Conservation (phyloP, 1,140 invertebrate genomes). For the Zophobas morio region DNA sequence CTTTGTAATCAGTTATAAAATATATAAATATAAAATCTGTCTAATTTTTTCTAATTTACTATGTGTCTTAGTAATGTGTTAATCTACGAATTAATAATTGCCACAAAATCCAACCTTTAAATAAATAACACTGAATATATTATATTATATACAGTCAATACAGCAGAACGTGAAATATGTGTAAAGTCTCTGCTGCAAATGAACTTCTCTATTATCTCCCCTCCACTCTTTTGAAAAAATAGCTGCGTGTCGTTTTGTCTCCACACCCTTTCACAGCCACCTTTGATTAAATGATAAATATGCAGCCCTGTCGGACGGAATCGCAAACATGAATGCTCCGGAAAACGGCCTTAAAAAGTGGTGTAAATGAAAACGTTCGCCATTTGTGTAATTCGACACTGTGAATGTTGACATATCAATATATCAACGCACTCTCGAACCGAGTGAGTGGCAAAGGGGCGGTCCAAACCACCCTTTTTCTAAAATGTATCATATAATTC, state of each 20-base stretch:
- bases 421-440: constrained; percentile 35
- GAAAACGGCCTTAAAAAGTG: constrained; percentile 20
- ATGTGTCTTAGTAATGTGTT: too few species aligned
- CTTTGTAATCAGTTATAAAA: too few species aligned
- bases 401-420: constrained; percentile 47
- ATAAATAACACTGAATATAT: too few species aligned
- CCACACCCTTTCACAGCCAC: constrained; percentile 3
- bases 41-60: too few species aligned
- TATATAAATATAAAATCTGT: too few species aligned
- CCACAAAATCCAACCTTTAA: too few species aligned
- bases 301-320: constrained; percentile 5
- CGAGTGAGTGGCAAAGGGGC: constrained; percentile 18
- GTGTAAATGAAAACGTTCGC: constrained; percentile 29
- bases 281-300: constrained; percentile 25
- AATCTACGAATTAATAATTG: too few species aligned
- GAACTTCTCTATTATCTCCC: too few species aligned
- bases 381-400: constrained; percentile 47
- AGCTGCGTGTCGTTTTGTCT: constrained; percentile 14
- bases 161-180: too few species aligned
- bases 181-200: too few species aligned
- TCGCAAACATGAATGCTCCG: constrained; percentile 23
- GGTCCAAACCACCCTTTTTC: constrained; percentile 23
- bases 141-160: too few species aligned
- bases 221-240: not conserved
- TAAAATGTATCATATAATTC: constrained; percentile 54